A percentile compares a stretch with the other conserved stretches of the same genome.
Evolutionary conservation across 2,888 invertebrate species (phyloP).

Genomic region (Oligia strigilis): DNA sequence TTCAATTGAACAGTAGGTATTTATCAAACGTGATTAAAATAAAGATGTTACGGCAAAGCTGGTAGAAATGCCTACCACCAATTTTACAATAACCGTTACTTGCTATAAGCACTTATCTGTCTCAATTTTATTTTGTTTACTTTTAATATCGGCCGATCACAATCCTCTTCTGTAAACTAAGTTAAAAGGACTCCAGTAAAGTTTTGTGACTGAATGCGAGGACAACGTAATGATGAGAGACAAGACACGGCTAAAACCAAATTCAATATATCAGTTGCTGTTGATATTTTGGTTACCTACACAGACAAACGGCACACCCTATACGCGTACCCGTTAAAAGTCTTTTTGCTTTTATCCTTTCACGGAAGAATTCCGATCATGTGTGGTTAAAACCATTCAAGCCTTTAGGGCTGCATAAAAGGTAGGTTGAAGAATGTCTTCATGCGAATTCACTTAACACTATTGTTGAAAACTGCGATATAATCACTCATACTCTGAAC

Average conservation of each 20-base stretch:
- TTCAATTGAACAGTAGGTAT: neutral
- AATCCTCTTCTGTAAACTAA: slow-evolving; percentile 31
- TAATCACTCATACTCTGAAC: neutral
- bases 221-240: slow-evolving; percentile 2
- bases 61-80: neutral
- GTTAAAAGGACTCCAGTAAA: slow-evolving; percentile 23
- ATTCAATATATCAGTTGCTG: slow-evolving; percentile 42
- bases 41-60: no score
- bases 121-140: slow-evolving; percentile 10
- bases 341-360: slow-evolving; percentile 41
- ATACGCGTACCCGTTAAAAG: slow-evolving; percentile 11
- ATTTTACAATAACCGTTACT: neutral
- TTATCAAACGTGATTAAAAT: neutral
- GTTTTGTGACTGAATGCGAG: slow-evolving; percentile 22
- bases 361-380: slow-evolving; percentile 28
- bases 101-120: neutral
- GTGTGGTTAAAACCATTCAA: slow-evolving; percentile 30
- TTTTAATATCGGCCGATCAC: slow-evolving; percentile 28
- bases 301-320: neutral
- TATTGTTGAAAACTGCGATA: neutral
- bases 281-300: slow-evolving; percentile 17
- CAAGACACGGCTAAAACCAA: slow-evolving; percentile 16
- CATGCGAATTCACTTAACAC: slow-evolving; percentile 3
- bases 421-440: slow-evolving; percentile 20
- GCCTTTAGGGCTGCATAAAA: slow-evolving; percentile 30